Percentiles rank a stretch among this genome's conserved stretches.
Evolutionary conservation across 2,797 vertebrate species (phyloP).

Genomic region (Phoeniculus purpureus): DNA sequence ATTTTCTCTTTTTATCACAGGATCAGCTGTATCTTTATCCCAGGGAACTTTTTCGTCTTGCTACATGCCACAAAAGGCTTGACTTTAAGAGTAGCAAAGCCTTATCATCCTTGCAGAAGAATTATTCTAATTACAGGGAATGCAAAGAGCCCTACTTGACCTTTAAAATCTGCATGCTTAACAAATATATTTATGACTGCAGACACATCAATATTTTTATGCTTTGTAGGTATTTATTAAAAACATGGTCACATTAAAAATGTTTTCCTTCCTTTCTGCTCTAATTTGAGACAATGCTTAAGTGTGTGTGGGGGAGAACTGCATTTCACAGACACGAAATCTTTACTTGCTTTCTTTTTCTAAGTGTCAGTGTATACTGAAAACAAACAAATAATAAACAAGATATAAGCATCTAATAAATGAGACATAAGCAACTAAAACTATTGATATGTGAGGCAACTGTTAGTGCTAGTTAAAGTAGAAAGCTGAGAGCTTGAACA

Average conservation of each 20-base stretch:
- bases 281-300: not conserved
- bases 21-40: not conserved
- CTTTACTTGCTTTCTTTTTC: not conserved
- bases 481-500: not conserved
- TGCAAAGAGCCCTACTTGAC: not conserved
- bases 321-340: not conserved
- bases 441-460: not conserved
- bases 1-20: not conserved
- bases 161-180: conserved; percentile 47
- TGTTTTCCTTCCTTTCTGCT: not conserved
- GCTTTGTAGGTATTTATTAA: not conserved
- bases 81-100: not conserved
- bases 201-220: not conserved
- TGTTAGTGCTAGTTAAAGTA: not conserved
- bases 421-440: not conserved
- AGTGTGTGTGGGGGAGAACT: not conserved
- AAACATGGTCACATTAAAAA: not conserved
- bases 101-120: not conserved
- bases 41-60: not conserved
- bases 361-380: not conserved
- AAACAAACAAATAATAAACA: too few relatives aligned
- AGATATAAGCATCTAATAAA: not conserved
- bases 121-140: conserved; percentile 15
- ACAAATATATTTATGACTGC: conserved; percentile 15
- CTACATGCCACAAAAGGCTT: not conserved